Conservation (phyloP, 2,888 invertebrate species). For the Anaspis maculata region DNA sequence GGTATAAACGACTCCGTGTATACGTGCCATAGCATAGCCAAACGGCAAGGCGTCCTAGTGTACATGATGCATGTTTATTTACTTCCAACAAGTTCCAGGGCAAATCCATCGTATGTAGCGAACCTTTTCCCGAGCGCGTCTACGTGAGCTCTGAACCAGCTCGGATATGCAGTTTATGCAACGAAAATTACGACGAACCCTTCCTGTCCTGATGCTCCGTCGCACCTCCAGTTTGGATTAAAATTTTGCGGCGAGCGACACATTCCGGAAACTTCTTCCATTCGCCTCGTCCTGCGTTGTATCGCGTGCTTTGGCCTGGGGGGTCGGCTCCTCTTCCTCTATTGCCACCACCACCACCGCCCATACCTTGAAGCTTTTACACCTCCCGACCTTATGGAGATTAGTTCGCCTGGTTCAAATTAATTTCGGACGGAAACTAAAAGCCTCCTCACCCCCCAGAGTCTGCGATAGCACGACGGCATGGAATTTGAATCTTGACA, state of each 20-base stretch:
- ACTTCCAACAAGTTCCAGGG: no score
- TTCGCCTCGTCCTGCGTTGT: slow-evolving; percentile 12
- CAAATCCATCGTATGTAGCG: no score
- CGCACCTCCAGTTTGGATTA: slow-evolving; percentile 17
- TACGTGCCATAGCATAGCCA: no score
- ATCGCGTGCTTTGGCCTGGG: slow-evolving; percentile 15
- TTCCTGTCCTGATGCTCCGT: slow-evolving; percentile 6
- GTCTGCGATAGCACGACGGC: no score
- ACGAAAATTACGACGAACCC: slow-evolving; percentile 1
- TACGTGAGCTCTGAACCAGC: background rate
- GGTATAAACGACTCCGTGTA: no score
- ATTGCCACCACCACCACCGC: background rate
- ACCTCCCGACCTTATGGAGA: slow-evolving; percentile 15
- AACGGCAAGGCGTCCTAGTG: no score
- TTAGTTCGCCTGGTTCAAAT: slow-evolving; percentile 15
- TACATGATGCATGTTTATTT: no score
- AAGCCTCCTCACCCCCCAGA: slow-evolving; percentile 10
- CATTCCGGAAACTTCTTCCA: slow-evolving; percentile 18
- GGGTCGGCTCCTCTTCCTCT: background rate
- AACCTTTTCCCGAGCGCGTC: no score
- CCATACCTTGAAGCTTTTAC: background rate
- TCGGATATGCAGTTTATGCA: slow-evolving; percentile 2
- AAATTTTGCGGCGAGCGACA: slow-evolving; percentile 23
- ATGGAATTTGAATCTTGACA: no score
- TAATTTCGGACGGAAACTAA: slow-evolving; percentile 16